Percentiles rank a stretch among this genome's conserved stretches.
These are phyloP conservation scores for Gopherus evgoodei DNA, from an alignment of 2,113 vertebrate genomes.

Conservation along the genomic window DNA sequence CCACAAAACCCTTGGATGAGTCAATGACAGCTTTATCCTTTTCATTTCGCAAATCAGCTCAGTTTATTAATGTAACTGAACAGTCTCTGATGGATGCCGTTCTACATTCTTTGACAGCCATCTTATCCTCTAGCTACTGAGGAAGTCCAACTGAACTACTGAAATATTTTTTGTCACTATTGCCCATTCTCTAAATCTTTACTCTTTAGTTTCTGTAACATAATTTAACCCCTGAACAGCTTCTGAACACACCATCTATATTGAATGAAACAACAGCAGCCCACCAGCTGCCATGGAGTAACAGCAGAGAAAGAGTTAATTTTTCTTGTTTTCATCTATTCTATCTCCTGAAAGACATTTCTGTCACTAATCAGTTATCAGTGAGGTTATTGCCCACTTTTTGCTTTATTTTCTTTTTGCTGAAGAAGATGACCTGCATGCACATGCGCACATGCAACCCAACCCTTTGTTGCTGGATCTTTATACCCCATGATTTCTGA, in stretches of 20 bases:
- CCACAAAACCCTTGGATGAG: not conserved
- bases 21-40: not conserved
- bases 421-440: not conserved
- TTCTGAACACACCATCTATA: accelerated
- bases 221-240: not conserved
- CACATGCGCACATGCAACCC: accelerated
- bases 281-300: accelerated
- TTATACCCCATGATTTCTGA: not conserved
- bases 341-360: not conserved
- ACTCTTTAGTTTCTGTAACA: not conserved
- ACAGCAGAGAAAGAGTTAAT: not conserved
- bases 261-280: not conserved
- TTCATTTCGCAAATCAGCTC: not conserved
- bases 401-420: not conserved
- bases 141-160: not conserved
- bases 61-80: not conserved
- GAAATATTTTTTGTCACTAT: not conserved
- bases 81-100: accelerated
- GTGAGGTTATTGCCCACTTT: not conserved
- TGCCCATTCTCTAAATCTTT: not conserved
- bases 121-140: not conserved
- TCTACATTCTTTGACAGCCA: not conserved
- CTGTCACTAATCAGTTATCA: not conserved
- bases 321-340: accelerated
- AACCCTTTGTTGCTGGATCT: not conserved